Percentiles rank a stretch among this genome's conserved stretches.
Evolutionary conservation across 2,113 vertebrate species (phyloP).

Genomic region (Parus major): DNA sequence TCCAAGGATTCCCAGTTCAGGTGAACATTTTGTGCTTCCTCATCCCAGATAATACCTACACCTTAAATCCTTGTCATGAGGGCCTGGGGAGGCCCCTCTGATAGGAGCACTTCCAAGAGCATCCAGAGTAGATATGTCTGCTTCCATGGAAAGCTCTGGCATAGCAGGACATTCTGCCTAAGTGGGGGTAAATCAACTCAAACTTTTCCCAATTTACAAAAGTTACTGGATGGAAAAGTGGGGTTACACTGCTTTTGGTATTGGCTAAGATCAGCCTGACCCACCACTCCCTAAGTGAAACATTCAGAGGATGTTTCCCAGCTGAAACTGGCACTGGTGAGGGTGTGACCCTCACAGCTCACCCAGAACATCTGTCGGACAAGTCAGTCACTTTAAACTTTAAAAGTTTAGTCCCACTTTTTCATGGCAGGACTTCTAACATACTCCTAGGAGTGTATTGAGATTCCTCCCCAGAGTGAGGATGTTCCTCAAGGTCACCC

Average conservation of each 20-base stretch:
- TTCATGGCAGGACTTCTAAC: neutral
- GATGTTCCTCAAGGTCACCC: neutral
- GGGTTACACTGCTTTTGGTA: neutral
- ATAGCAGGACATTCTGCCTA: neutral
- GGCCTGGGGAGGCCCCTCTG: neutral
- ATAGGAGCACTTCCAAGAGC: neutral
- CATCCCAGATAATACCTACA: neutral
- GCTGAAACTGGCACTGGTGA: neutral
- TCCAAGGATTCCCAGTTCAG: neutral
- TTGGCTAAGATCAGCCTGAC: neutral
- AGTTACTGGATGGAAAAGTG: neutral
- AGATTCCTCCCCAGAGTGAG: neutral
- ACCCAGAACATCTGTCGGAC: neutral
- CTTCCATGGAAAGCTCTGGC: neutral
- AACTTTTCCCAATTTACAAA: neutral
- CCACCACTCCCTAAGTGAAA: neutral
- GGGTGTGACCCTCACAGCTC: neutral
- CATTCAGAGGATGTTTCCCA: neutral
- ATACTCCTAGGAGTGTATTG: too few species aligned
- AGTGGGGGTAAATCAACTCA: neutral
- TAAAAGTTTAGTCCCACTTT: neutral
- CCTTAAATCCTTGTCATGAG: neutral
- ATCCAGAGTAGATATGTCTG: neutral
- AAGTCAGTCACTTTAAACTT: too few species aligned
- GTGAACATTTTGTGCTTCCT: neutral